Evolutionary conservation across 2,797 vertebrate species (phyloP), one percentile per base, ranked within the genome.

Genomic region (Notolepis coatsorum): DNA sequence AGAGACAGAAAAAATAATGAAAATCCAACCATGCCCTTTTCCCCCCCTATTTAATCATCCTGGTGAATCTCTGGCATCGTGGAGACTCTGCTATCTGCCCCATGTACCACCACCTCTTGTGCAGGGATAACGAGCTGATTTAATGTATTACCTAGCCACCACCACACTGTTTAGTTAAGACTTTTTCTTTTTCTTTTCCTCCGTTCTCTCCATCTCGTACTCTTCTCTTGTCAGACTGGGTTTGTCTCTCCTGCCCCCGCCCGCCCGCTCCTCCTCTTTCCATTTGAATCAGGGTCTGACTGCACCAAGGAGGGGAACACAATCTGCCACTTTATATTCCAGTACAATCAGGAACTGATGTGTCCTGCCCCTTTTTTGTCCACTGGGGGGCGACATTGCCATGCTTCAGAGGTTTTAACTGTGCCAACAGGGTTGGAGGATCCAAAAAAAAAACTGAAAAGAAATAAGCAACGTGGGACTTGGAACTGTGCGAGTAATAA

Each of bases 81-180:
- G 74, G 79, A 91, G 87, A 92, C 84, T 87, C 89, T 92, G 89
- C 90, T 92, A 93, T 94, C 90, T 80, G 88, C 87, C 91, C 91
- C 89, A 87, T 84, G 79, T 82, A 65, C 84, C 85, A 89, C 68
- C 84, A 91, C 91, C 81, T 93, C 86, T 93, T 89, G 89, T 93
- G 93, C 93, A 92, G 94, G 93, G 94, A 94, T 93, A 94, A 92
- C 87, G 84, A 90, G 91, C 88, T 91, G 89, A 88, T 90, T 67
- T 88, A 87, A 88, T 93, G 92, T 94, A 89, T 91, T 80, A 84
- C 79, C 83, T 89, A 91, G 88, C 79, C 85, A 84, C 72, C 79
- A 70, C 79, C 85, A 70, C 65, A 68, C 50, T 80, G 74, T 59
- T 74, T 41, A 43, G 48, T 77, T 80, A 7, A 21, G 3, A 46